phyloP scores from a whole-genome alignment of 1,140 invertebrate species.

The Apocrypta bakeri region DNA sequence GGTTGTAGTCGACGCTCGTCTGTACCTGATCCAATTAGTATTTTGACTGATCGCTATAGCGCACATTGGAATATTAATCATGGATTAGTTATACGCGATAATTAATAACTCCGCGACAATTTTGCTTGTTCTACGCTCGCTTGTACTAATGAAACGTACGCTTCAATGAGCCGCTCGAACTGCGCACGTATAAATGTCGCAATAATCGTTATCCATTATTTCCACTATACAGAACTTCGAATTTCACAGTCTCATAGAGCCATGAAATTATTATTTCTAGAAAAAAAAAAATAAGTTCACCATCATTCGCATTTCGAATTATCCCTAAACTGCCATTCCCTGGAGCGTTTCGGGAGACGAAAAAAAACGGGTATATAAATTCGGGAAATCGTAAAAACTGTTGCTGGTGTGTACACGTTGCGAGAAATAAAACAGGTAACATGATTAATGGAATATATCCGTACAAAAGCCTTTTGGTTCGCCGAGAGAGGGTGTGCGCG shows the following conservation, averaged over 20 bases:
- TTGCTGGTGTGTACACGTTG: background rate
- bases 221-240: background rate
- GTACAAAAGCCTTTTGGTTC: conserved; percentile 24
- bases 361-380: background rate
- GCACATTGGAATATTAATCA: conserved; percentile 6
- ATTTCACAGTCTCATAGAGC: too few relatives aligned
- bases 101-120: conserved; percentile 12
- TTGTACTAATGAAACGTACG: conserved; percentile 8
- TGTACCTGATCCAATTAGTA: conserved; percentile 15
- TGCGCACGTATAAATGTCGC: background rate
- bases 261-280: too few relatives aligned
- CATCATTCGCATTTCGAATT: too few relatives aligned
- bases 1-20: background rate
- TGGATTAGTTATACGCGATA: conserved; percentile 21
- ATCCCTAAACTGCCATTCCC: background rate
- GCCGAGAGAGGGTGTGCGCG: background rate
- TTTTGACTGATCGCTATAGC: conserved; percentile 13
- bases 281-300: too few relatives aligned
- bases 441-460: conserved; percentile 43
- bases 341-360: background rate
- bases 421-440: conserved; percentile 36
- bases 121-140: background rate
- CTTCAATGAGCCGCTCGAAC: background rate
- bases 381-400: conserved; percentile 36
- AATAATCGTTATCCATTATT: background rate